Base-by-base conservation (phyloP, 1,140 invertebrate genomes). In the Megalonaias nervosa region DNA sequence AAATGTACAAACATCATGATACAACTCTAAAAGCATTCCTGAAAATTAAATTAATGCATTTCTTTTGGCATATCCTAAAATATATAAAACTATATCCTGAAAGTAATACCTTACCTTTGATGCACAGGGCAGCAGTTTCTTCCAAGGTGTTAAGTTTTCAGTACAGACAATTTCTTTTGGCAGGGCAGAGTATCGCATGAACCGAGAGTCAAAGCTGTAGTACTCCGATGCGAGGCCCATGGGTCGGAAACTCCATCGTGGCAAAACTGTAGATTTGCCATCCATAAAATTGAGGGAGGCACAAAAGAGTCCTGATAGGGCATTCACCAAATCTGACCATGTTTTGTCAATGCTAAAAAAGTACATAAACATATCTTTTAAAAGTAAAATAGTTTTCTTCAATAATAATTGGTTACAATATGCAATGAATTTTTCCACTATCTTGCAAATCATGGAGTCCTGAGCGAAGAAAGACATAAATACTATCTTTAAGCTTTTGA, bases 121-220 rank as follows among this genome's bases (percentile, higher is more conserved):
- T 67, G 88, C 87, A 92, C 98, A 99, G 4, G 98, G 98, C 57
- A 99, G 88, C 2, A 99, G 91, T 90, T 99, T 99, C 87, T 98
- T 98, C 95, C 97, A 99, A 6, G 98, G 98, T 56, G 98, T 99
- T 81, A 99, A 92, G 92, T 99, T 99, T 93, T 99, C 98, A 23
- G 98, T 99, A 88, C 98, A 99, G 14, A 99, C 96, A 86, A 97
- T 96, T 93, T 99, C 98, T 77, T 95, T 92, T 0, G 98, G 97
- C 74, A 99, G 90, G 61, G 95, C 94, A 2, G 97, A 94, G 92
- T 99, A 99, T 81, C 96, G 92, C 61, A 96, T 72, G 66, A 83
- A 83, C 19, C 83, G 67, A 21, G 80, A 89, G 12, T 81, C 67
- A 21, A 77, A 81, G 82, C 89, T 87, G 48, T 87, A 85, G 73